Conservation (phyloP, 2,113 vertebrate genomes). For the Corythornis vintsioides region DNA sequence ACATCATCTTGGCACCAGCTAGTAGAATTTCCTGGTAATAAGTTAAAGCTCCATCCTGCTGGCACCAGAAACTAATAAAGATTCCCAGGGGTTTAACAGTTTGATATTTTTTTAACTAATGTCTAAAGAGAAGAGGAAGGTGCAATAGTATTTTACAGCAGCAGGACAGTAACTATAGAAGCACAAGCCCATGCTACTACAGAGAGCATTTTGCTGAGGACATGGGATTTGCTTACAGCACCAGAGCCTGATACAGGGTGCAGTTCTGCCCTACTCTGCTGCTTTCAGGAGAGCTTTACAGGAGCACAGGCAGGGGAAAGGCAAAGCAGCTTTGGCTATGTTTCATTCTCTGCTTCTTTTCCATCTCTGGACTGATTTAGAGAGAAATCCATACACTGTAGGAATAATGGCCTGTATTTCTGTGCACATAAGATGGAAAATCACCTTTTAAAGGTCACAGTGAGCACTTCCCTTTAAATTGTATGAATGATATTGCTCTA, state of each 20-base stretch:
- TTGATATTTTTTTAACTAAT: neutral
- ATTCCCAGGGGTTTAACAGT: neutral
- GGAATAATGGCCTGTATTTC: neutral
- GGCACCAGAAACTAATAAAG: neutral
- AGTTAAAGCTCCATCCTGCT: neutral
- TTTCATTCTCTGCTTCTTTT: neutral
- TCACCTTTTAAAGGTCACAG: neutral
- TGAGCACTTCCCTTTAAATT: neutral
- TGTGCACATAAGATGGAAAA: neutral
- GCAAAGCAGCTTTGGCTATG: neutral
- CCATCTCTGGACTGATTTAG: neutral
- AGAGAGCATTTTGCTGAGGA: neutral
- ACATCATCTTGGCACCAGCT: neutral
- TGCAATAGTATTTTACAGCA: neutral
- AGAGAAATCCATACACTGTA: neutral
- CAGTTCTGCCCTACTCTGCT: neutral
- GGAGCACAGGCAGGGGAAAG: neutral
- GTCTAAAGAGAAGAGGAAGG: neutral
- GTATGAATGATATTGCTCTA: neutral
- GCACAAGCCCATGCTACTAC: fast-evolving
- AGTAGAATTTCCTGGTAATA: neutral
- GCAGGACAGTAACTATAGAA: neutral
- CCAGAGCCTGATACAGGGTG: fast-evolving
- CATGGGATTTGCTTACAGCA: neutral
- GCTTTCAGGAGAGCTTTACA: neutral